These are phyloP conservation scores for Gila orcuttii DNA, from an alignment of 2,113 vertebrate species.

Conservation along the genomic window DNA sequence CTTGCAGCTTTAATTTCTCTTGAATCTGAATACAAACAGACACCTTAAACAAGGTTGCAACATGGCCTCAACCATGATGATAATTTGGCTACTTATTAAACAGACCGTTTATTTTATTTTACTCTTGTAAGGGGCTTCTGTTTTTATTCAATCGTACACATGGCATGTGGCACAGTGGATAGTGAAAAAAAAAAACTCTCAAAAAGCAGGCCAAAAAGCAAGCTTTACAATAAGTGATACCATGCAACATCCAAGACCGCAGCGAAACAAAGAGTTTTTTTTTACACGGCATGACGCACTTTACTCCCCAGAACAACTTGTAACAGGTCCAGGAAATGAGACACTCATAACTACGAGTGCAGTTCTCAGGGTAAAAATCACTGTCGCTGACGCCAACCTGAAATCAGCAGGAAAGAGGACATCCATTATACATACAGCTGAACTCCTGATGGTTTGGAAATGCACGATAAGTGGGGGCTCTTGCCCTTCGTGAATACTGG, in stretches of 20 bases:
- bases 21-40: background rate
- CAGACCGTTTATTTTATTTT: background rate
- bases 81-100: background rate
- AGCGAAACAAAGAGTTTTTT: background rate
- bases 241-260: background rate
- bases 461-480: constrained; percentile 56
- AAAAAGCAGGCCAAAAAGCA: background rate
- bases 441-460: constrained; percentile 63
- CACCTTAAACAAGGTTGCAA: background rate
- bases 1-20: no score
- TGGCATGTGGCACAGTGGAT: background rate
- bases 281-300: background rate
- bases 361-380: constrained; percentile 27
- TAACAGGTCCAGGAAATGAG: constrained; percentile 14
- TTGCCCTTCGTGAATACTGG: constrained; percentile 62
- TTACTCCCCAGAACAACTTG: background rate
- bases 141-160: background rate
- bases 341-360: constrained; percentile 56
- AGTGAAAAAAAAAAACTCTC: background rate
- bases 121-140: background rate
- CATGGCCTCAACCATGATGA: background rate
- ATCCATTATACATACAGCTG: constrained; percentile 64
- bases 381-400: constrained; percentile 61
- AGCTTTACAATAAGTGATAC: background rate
- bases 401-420: constrained; percentile 51